These are phyloP conservation scores for Gila orcuttii DNA, from an alignment of 2,113 vertebrate genomes.

Conservation along the genomic window DNA sequence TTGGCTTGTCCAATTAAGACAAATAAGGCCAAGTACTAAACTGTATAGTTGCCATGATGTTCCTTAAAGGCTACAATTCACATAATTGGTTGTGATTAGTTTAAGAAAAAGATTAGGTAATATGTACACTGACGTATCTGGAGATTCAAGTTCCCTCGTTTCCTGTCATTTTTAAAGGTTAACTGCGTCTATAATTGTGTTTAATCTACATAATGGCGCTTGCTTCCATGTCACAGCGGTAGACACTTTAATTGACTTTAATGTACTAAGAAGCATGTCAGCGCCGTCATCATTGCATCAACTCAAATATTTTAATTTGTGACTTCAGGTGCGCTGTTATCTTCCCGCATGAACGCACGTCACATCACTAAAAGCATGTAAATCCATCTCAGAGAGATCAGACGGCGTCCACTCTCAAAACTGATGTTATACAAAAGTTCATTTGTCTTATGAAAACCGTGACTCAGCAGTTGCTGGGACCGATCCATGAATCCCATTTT, in stretches of 20 bases:
- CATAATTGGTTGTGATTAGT: neutral
- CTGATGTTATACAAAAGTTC: neutral
- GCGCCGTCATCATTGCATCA: constrained; percentile 39
- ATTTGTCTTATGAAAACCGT: constrained; percentile 18
- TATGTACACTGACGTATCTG: constrained; percentile 9
- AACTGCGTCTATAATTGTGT: constrained; percentile 31
- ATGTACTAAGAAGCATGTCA: constrained; percentile 42
- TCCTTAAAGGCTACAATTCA: neutral
- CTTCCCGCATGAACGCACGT: neutral
- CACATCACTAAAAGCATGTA: neutral
- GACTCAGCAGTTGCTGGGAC: constrained; percentile 26
- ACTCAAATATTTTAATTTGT: constrained; percentile 37
- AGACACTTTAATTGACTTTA: constrained; percentile 51
- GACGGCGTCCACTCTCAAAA: neutral
- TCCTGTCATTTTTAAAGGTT: constrained; percentile 40
- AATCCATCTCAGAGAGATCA: neutral
- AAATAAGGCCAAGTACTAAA: constrained; percentile 17
- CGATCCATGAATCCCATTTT: neutral
- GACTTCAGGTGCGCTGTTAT: constrained; percentile 13
- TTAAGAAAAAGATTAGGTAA: neutral
- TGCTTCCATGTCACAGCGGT: constrained; percentile 25
- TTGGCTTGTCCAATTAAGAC: neutral
- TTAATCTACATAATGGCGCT: constrained; percentile 45
- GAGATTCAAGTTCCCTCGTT: constrained; percentile 29
- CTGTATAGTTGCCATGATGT: neutral